These are phyloP conservation scores for Percopsis transmontana DNA, from an alignment of 2,113 vertebrate genomes.

Conservation along the genomic window DNA sequence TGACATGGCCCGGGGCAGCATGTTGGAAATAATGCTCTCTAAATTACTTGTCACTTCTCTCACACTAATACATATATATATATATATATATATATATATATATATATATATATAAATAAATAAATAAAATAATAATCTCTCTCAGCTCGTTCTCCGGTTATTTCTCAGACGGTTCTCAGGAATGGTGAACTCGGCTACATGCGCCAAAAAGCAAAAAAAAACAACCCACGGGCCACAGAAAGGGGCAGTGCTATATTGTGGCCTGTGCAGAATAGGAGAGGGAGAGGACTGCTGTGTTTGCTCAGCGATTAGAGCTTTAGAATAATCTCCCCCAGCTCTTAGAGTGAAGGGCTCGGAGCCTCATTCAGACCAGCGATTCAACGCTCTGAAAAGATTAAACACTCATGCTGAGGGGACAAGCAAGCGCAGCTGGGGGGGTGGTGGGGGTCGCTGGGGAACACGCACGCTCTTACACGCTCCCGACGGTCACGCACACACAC, in stretches of 20 bases:
- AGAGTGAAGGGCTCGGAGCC: conserved; percentile 93
- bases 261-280: conserved; percentile 87
- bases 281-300: conserved; percentile 99
- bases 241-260: conserved; percentile 88
- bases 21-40: conserved; percentile 77
- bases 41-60: conserved; percentile 78
- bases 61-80: conserved; percentile 23
- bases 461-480: conserved; percentile 48
- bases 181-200: conserved; percentile 52
- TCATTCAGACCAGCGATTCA: conserved; percentile 98
- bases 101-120: background rate
- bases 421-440: conserved; percentile 86
- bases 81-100: background rate
- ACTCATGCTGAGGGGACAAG: conserved; percentile 99
- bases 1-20: conserved; percentile 75
- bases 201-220: background rate
- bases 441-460: conserved; percentile 61
- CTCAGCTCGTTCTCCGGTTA: too few relatives aligned
- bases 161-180: conserved; percentile 54
- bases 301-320: conserved; percentile 99
- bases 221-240: background rate
- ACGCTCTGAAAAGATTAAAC: conserved; percentile 99
- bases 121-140: background rate
- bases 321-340: conserved; percentile 98
- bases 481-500: conserved; percentile 61